Evolutionary conservation across 2,113 vertebrate genomes (phyloP), one percentile per base, ranked within the genome.

Genomic region (Indicator indicator): DNA sequence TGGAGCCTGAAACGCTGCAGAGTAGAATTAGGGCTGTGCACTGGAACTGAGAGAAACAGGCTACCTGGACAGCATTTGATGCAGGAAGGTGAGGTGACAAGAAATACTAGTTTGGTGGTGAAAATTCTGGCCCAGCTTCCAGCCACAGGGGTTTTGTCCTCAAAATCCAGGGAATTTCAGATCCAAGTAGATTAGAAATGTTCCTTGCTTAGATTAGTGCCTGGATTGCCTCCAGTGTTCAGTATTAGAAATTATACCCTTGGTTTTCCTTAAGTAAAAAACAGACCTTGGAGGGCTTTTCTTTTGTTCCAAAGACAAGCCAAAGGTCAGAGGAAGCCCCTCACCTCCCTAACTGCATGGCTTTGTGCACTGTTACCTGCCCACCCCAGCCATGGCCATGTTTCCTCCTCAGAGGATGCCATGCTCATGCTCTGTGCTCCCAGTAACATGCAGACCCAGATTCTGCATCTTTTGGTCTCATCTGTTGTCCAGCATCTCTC

Each of bases 1-100:
- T 86, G 52, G 93, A 76, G 64, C 59, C 56, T 90, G 94, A 91
- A 97, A 95, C 0, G 69, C 87, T 85, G 78, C 82, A 77, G 86
- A 89, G 95, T 36, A 86, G 96, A 96, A 96, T 94, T 79, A 93
- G 81, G 71, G 83, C 79, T 92, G 90, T 84, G 60, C 90, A 88
- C 79, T 85, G 94, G 79, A 95, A 95, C 83, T 96, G 94, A 94
- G 94, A 94, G 64, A 88, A 94, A 83, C 2, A 30, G 0, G 0
- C 46, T 74, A n/a, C 60, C 46, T 58, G 82, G 82, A 78, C 88
- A 91, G 48, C 28, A 64, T 69, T 55, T 80, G 56, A 75, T 90
- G 80, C 76, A 95, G 86, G 48, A 91, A 85, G 46, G 84, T 59
- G 79, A 91, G n/a, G 52, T 48, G 58, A 71, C 16, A 83, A 88